phyloP scores from a whole-genome alignment of 2,797 vertebrate species.

The Myotis daubentonii region DNA sequence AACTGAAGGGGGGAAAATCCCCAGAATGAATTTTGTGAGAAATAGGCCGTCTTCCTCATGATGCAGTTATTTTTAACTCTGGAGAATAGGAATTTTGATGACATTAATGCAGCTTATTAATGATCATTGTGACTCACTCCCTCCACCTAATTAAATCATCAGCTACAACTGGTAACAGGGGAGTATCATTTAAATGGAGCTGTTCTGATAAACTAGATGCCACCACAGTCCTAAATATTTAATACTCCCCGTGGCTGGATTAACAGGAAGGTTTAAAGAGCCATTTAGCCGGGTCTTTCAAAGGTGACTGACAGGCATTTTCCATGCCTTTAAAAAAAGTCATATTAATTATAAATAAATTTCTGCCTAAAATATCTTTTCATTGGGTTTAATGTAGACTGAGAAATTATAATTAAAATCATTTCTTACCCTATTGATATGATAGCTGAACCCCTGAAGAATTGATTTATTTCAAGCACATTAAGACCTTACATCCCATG shows the following conservation, averaged over 20 bases:
- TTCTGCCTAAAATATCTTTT: slow-evolving; percentile 25
- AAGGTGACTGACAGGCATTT: slow-evolving; percentile 52
- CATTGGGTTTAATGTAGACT: background rate
- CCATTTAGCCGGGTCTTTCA: slow-evolving; percentile 65
- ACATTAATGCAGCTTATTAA: slow-evolving; percentile 75
- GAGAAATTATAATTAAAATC: slow-evolving; percentile 50
- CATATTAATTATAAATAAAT: slow-evolving; percentile 55
- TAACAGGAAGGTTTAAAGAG: slow-evolving; percentile 57
- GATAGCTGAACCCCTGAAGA: background rate
- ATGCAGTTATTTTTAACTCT: slow-evolving; percentile 44
- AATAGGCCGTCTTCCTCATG: slow-evolving; percentile 55
- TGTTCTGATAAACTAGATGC: slow-evolving; percentile 70
- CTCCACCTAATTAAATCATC: slow-evolving; percentile 75
- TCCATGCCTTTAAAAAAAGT: background rate
- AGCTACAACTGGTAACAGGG: slow-evolving; percentile 70
- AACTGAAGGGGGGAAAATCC: slow-evolving; percentile 48
- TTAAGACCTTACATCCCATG: background rate
- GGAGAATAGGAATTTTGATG: slow-evolving; percentile 70
- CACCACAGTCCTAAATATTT: slow-evolving; percentile 74
- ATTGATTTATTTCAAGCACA: slow-evolving; percentile 31
- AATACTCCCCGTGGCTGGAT: slow-evolving; percentile 57
- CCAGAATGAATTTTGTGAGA: slow-evolving; percentile 68
- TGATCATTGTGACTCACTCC: slow-evolving; percentile 75
- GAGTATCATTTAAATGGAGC: slow-evolving; percentile 64
- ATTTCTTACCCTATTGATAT: slow-evolving; percentile 5